phyloP scores from a whole-genome alignment of 2,888 invertebrate genomes.

The Pyrrhia umbra region DNA sequence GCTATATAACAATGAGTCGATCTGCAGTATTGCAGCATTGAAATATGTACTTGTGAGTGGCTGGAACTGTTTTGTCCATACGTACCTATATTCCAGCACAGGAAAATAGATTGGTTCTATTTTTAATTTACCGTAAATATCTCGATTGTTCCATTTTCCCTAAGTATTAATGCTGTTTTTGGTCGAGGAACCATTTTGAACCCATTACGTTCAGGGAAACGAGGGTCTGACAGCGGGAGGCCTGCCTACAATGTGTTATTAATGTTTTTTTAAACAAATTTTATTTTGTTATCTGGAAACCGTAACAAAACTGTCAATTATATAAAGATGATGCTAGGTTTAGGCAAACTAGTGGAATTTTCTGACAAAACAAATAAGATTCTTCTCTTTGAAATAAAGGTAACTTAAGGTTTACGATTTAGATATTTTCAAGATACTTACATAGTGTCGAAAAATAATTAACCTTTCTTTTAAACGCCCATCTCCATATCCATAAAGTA shows the following conservation, averaged over 20 bases:
- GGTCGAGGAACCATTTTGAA: not conserved
- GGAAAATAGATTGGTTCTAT: not conserved
- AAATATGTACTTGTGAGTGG: not conserved
- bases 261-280: not conserved
- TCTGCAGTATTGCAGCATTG: not conserved
- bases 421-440: too few species aligned
- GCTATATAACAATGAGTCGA: not conserved
- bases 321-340: too few species aligned
- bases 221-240: conserved; percentile 19
- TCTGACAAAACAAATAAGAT: too few species aligned
- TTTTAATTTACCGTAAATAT: not conserved
- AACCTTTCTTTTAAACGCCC: not conserved
- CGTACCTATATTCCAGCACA: not conserved
- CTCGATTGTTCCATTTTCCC: not conserved
- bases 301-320: not conserved
- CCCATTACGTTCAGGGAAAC: not conserved
- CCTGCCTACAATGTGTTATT: not conserved
- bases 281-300: not conserved
- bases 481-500: not conserved
- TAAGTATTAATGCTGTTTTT: not conserved
- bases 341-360: too few species aligned
- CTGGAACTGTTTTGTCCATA: not conserved
- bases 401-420: too few species aligned
- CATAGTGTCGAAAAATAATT: not conserved
- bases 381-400: too few species aligned